Conservation (phyloP, 2,888 invertebrate species). For the Thumatha senex region DNA sequence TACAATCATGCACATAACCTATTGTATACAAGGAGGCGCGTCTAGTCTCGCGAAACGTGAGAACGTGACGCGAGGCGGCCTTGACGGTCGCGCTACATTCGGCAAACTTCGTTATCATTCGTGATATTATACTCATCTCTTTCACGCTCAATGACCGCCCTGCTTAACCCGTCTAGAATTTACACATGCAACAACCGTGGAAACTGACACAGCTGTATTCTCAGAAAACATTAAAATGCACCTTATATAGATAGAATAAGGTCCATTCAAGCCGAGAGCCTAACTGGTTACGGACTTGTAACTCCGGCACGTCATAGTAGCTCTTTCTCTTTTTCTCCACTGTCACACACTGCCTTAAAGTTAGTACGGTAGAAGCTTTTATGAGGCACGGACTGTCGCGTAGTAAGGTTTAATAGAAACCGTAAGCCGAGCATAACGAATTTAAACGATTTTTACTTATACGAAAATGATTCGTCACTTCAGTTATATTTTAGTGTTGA, state of each 20-base stretch:
- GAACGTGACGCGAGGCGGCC: slow-evolving; percentile 61
- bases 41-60: slow-evolving; percentile 78
- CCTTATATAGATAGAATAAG: slow-evolving; percentile 47
- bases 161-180: slow-evolving; percentile 68
- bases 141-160: slow-evolving; percentile 66
- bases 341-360: slow-evolving; percentile 69
- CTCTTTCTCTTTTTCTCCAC: slow-evolving; percentile 77
- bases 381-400: slow-evolving; percentile 60
- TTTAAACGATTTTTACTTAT: slow-evolving; percentile 53
- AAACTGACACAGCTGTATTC: slow-evolving; percentile 73
- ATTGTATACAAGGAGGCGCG: slow-evolving; percentile 59
- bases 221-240: slow-evolving; percentile 41
- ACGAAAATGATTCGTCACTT: slow-evolving; percentile 42
- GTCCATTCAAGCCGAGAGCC: slow-evolving; percentile 38
- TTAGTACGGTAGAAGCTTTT: slow-evolving; percentile 75
- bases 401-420: slow-evolving; percentile 46
- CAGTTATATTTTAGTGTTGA: slow-evolving; percentile 33
- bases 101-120: slow-evolving; percentile 58
- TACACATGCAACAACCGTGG: slow-evolving; percentile 70
- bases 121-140: slow-evolving; percentile 53
- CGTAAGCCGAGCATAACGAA: slow-evolving; percentile 63
- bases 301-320: slow-evolving; percentile 59
- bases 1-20: slow-evolving; percentile 37
- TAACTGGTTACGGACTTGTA: slow-evolving; percentile 49
- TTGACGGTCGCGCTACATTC: slow-evolving; percentile 71